phyloP scores from a whole-genome alignment of 2,113 vertebrate species.

The Cairina moschata region DNA sequence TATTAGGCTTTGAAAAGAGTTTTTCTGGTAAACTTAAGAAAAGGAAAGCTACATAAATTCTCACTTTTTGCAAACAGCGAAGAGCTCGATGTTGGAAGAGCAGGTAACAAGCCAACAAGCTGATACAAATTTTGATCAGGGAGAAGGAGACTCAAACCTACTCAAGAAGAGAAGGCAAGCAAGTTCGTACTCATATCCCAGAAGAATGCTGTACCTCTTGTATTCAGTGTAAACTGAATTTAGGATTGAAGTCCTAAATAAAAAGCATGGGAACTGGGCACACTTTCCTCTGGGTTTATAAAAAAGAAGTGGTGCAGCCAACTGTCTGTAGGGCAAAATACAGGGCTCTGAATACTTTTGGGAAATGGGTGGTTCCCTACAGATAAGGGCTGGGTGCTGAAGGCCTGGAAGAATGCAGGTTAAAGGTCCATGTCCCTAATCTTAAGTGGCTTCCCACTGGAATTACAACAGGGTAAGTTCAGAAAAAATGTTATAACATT shows the following conservation, averaged over 20 bases:
- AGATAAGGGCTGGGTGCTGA: not conserved
- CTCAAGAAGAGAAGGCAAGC: not conserved
- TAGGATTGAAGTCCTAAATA: not conserved
- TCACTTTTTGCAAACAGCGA: not conserved
- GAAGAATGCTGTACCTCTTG: not conserved
- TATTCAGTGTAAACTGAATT: not conserved
- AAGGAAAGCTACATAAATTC: not conserved
- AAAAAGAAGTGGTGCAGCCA: not conserved
- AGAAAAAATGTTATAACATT: not conserved
- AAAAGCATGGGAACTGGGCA: not conserved
- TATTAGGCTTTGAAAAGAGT: not conserved
- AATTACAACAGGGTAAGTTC: not conserved
- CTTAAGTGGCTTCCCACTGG: not conserved
- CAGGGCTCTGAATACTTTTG: not conserved
- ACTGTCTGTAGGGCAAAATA: not conserved
- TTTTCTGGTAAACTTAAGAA: not conserved
- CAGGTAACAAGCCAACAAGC: not conserved
- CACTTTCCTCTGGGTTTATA: not conserved
- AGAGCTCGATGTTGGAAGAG: not conserved
- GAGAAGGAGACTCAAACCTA: not conserved
- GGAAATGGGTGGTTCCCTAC: not conserved
- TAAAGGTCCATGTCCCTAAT: not conserved
- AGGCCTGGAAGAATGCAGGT: not conserved
- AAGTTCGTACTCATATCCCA: not conserved
- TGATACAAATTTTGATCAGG: fast-evolving